Percentiles rank a stretch among this genome's conserved stretches.
phyloP scores from a whole-genome alignment of 2,113 vertebrate species.

The Mesembrinibis cayennensis region DNA sequence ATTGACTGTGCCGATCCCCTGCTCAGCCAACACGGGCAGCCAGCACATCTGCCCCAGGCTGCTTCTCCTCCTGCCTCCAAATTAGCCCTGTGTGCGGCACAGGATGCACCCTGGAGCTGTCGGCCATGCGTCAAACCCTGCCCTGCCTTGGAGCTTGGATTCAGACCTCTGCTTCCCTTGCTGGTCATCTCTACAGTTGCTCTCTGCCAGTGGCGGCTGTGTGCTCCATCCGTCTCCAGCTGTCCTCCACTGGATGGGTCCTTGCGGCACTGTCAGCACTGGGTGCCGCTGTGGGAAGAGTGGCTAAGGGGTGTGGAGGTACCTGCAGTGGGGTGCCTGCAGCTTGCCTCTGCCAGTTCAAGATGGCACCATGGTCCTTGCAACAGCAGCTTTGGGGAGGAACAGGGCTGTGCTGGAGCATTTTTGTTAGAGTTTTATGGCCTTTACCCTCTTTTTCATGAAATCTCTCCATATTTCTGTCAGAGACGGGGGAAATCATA shows the following conservation, averaged over 20 bases:
- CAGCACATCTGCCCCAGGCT: not conserved
- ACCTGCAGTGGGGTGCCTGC: not conserved
- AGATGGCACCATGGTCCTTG: not conserved
- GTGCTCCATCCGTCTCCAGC: not conserved
- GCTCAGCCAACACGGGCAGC: not conserved
- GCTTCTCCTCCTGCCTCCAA: not conserved
- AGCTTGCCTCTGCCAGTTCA: not conserved
- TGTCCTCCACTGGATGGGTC: not conserved
- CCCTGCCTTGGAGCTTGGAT: not conserved
- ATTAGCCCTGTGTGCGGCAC: not conserved
- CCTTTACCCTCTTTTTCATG: not conserved
- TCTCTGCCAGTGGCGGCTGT: not conserved
- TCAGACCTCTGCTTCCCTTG: not conserved
- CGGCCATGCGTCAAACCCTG: fast-evolving
- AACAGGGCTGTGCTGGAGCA: not conserved
- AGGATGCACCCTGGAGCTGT: not conserved
- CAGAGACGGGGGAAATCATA: not conserved
- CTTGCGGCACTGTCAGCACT: not conserved
- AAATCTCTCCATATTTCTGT: not conserved
- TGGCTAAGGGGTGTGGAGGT: not conserved
- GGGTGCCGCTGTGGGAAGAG: not conserved
- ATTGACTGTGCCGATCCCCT: fast-evolving
- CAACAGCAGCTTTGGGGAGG: not conserved
- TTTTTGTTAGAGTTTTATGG: not conserved
- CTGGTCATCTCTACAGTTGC: fast-evolving